A percentile compares a stretch with the other conserved stretches of the same genome.
Conservation (phyloP, 2,113 vertebrate species). For the Dasyurus viverrinus region DNA sequence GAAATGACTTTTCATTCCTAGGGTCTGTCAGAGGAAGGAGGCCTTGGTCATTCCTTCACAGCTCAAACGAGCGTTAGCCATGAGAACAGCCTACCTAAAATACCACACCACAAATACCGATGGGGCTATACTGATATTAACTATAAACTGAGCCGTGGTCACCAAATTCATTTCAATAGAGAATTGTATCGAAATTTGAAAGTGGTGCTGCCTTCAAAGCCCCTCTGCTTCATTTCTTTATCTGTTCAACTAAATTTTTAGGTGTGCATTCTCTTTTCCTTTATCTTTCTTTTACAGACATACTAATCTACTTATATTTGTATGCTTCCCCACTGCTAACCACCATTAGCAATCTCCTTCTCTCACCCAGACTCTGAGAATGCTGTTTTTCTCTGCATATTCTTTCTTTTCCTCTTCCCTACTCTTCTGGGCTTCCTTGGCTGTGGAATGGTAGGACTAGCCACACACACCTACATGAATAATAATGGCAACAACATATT, state of each 20-base stretch:
- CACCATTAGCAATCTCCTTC: not conserved
- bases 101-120: constrained; percentile 10
- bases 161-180: constrained; percentile 63
- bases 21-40: constrained; percentile 57
- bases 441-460: constrained; percentile 27
- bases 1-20: constrained; percentile 40
- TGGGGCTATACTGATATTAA: constrained; percentile 26
- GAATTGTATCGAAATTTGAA: constrained; percentile 48
- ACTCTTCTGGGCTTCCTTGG: not conserved
- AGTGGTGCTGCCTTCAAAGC: constrained; percentile 37
- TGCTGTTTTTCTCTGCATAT: not conserved
- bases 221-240: constrained; percentile 2
- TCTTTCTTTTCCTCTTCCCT: constrained; percentile 9
- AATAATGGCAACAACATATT: not conserved
- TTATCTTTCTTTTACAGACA: not conserved
- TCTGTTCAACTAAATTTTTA: constrained; percentile 31
- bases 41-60: constrained; percentile 44
- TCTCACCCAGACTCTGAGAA: not conserved
- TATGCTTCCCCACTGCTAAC: not conserved
- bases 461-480: constrained; percentile 1
- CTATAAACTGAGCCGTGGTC: constrained; percentile 68
- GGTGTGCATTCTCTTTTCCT: not conserved
- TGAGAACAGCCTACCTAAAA: constrained; percentile 34
- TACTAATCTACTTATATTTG: not conserved
- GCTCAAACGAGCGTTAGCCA: constrained; percentile 52